Evolutionary conservation across 1,140 invertebrate genomes (phyloP), one percentile per base, ranked within the genome.

Genomic region (Scaptomyza montana): DNA sequence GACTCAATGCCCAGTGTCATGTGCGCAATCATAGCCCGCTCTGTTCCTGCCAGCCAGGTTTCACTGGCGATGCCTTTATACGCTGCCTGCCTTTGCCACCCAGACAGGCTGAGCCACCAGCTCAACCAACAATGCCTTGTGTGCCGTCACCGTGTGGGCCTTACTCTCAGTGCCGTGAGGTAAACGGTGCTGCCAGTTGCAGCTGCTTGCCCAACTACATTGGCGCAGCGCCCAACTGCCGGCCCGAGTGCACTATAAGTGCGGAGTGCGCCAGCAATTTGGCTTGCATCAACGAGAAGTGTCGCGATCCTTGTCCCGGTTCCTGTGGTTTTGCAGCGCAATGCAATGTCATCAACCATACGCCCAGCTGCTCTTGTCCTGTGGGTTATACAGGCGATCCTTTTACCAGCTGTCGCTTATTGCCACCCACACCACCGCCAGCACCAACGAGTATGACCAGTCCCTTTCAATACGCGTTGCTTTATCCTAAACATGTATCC

Each of bases 11-110:
- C 13, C 93, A 95, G 43, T 98, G 97, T 89, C 95, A 96, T 93
- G 96, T 97, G 6, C 95, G 96, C 30, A 97, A 96, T 87, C 96
- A 97, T 75, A 96, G 95, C 77, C 96, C 96, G 2, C 95, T 96
- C 45, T 97, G 96, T 81, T 96, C 95, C 74, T 97, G 97, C 85
- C 92, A 94, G 54, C 92, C 95, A 45, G 95, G 95, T 12, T 95
- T 95, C 92, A 96, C 95, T 8, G 97, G 97, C 57, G 96, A 97
- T 94, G 96, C 97, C 47, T 96, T 97, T 90, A 95, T 94, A 76
- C 94, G 95, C 63, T 98, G 97, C 81, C 92, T 91, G 67, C 92
- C 92, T 0, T 93, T 94, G 54, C 93, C 93, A 65, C 60, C 55
- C 6, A 66, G 65, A 28, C 77, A 79, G 94, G 95, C 84, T 92